Conservation (phyloP, 2,888 invertebrate species). For the Taenaris catops region DNA sequence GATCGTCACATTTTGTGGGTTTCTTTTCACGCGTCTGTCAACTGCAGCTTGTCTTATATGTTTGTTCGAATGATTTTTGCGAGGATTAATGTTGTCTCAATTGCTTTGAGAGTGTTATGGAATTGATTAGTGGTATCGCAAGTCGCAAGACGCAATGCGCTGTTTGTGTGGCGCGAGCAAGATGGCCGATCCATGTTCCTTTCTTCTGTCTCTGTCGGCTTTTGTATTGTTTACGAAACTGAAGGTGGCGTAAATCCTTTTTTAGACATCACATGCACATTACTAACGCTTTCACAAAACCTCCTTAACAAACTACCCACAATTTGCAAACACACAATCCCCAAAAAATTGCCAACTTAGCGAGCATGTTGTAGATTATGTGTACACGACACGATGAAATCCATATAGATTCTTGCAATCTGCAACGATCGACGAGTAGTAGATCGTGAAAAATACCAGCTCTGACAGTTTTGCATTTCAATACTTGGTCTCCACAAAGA, state of each 20-base stretch:
- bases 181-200: conserved; percentile 67
- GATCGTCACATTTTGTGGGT: no score
- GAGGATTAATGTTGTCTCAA: not conserved
- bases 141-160: conserved; percentile 48
- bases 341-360: no score
- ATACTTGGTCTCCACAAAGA: no score
- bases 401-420: no score
- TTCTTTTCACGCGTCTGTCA: no score
- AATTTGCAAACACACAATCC: no score
- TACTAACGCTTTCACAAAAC: not conserved
- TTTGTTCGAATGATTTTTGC: not conserved
- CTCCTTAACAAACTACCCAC: no score
- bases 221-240: conserved; percentile 49
- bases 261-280: conserved; percentile 10
- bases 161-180: conserved; percentile 67
- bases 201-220: conserved; percentile 49
- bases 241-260: conserved; percentile 44
- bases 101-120: conserved; percentile 5
- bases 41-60: not conserved
- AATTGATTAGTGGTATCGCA: conserved; percentile 32
- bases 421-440: no score
- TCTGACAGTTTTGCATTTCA: no score
- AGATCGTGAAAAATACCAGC: no score
- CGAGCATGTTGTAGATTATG: no score
- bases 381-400: no score